Evolutionary conservation across 1,140 invertebrate genomes (phyloP), one percentile per base, ranked within the genome.

Genomic region (Carposina sasakii): DNA sequence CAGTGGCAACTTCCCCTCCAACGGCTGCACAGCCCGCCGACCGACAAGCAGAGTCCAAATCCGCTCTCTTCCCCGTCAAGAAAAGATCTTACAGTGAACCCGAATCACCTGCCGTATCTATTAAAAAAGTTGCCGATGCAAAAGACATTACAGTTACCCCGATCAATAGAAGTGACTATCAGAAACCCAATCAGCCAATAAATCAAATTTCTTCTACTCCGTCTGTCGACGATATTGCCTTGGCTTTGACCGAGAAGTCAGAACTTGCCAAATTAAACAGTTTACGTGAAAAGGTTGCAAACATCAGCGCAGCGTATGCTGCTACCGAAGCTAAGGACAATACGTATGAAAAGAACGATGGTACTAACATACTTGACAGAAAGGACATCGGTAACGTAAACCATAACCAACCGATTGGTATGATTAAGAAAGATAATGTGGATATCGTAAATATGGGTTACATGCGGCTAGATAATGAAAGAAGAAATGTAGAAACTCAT

Each of bases 81-180:
- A 90, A 90, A 66, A 76, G 89, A 34, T 85, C 77, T 13, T 90
- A 89, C 48, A 88, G 81, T 67, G 89, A 90, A 70, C 75, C 74
- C 6, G 76, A 81, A 33, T 34, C 52, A 43, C 15, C 40, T 19
- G 21, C 48, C 12, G 2, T 33, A 1, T 13, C 63, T 30, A 34
- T 48, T 23, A 66, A 62, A 34, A 77, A 67, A 50, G 6, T 39
- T 16, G 12, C 54, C 3, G 69, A 76, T 22, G 43, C 19, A 24
- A 76, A 69, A 46, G 69, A 75, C 20, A 28, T 20, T 16, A 24
- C 39, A n/a, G 47, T 13, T 24, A 24, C 50, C 5, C 21, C 55
- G 33, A 48, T 57, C 20, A 52, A 26, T 2, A 71, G 71, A 52
- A 70, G 52, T 48, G 73, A 81, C 9, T 71, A 61, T 53, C 36